phyloP scores from a whole-genome alignment of 2,113 vertebrate genomes.

The Scopus umbretta region DNA sequence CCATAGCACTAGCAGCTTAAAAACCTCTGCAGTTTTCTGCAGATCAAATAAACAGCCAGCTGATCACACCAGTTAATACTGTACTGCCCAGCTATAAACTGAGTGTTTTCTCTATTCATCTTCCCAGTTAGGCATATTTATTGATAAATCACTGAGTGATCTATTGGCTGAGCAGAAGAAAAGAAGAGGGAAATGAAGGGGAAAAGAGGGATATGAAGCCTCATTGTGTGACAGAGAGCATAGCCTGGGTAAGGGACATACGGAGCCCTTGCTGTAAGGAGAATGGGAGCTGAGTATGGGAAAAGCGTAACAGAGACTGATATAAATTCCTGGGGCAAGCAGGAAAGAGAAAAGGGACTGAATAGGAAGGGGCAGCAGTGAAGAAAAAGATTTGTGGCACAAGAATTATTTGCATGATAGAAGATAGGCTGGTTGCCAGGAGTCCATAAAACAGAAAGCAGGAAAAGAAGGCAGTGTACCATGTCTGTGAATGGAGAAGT shows the following conservation, averaged over 20 bases:
- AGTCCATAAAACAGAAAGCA: background rate
- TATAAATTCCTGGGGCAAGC: background rate
- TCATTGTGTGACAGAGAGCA: background rate
- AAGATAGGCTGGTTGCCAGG: background rate
- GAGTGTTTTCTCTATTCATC: background rate
- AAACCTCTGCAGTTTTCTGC: conserved; percentile 8
- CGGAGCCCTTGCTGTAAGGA: background rate
- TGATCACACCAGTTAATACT: background rate
- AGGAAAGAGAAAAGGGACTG: background rate
- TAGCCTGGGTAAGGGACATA: background rate
- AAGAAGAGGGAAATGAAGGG: background rate
- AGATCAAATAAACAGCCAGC: conserved; percentile 27
- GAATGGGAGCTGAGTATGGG: background rate
- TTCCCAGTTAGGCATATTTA: background rate
- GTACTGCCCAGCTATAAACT: background rate
- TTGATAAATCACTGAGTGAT: background rate
- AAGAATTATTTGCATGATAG: background rate
- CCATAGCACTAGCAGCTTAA: background rate
- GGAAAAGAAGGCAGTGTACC: background rate
- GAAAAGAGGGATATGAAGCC: background rate
- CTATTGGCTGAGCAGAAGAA: background rate
- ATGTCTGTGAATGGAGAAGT: background rate
- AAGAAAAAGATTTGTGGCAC: background rate
- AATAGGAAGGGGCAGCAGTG: background rate
- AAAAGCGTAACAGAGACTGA: background rate